Percentiles rank a stretch among this genome's conserved stretches.
phyloP scores from a whole-genome alignment of 2,888 invertebrate genomes.

The Hermodice carunculata region DNA sequence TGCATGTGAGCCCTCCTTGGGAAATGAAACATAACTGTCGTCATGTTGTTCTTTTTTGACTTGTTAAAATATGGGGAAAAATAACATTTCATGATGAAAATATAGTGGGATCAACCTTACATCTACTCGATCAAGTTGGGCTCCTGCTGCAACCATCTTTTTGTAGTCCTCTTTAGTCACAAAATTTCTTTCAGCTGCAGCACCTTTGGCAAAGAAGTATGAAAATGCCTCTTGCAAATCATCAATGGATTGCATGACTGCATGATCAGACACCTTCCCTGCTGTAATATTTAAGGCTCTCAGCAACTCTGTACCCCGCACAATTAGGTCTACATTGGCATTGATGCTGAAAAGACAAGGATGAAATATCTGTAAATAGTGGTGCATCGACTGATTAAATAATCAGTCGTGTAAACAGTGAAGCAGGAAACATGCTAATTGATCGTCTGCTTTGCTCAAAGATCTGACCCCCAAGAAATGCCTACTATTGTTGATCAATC shows the following conservation, averaged over 20 bases:
- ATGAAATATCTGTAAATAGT: too few relatives aligned
- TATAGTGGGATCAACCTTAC: background rate
- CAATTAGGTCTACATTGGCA: conserved; percentile 70
- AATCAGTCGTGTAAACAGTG: too few relatives aligned
- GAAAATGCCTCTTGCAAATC: conserved; percentile 69
- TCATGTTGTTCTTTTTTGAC: background rate
- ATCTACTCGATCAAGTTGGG: background rate
- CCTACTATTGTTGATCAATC: background rate
- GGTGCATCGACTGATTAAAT: too few relatives aligned
- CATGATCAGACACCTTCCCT: conserved; percentile 53
- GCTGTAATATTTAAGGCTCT: conserved; percentile 61
- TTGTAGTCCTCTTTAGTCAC: conserved; percentile 33
- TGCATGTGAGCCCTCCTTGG: too few relatives aligned
- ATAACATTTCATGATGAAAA: too few relatives aligned
- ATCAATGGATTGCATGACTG: conserved; percentile 53
- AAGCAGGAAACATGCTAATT: background rate
- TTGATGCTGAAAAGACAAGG: conserved; percentile 66
- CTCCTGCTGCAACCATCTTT: background rate
- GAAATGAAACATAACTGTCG: too few relatives aligned
- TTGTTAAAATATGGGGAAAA: too few relatives aligned
- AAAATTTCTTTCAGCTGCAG: conserved; percentile 69
- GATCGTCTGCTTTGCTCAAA: background rate
- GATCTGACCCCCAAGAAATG: background rate
- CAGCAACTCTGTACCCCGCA: conserved; percentile 67
- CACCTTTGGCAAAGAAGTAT: conserved; percentile 68